Conservation (phyloP, 2,797 vertebrate genomes). For the Helostoma temminkii region DNA sequence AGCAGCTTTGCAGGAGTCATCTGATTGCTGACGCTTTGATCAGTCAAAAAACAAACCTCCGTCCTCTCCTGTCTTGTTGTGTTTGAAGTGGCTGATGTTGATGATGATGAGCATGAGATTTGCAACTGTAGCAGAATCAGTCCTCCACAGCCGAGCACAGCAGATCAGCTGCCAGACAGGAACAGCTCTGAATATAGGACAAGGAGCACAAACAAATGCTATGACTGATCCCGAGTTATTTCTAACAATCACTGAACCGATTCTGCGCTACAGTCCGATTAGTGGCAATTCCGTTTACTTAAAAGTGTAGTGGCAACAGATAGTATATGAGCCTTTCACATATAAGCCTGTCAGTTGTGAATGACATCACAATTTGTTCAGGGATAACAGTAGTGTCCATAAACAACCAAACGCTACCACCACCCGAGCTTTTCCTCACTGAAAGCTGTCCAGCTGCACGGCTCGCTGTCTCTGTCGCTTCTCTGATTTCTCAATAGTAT, state of each 20-base stretch:
- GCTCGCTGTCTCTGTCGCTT: constrained; percentile 22
- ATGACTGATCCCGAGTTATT: constrained; percentile 42
- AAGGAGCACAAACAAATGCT: constrained; percentile 49
- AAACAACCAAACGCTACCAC: constrained; percentile 28
- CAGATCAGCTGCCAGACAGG: constrained; percentile 61
- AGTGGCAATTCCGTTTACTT: constrained; percentile 39
- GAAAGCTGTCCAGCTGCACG: constrained; percentile 21
- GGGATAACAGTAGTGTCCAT: constrained; percentile 11
- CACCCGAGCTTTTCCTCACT: constrained; percentile 22
- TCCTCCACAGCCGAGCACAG: constrained; percentile 47
- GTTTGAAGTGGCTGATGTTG: constrained; percentile 67
- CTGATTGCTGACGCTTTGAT: constrained; percentile 51
- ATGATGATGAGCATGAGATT: constrained; percentile 38
- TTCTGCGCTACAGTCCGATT: constrained; percentile 17
- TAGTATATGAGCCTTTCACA: background rate
- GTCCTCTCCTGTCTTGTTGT: constrained; percentile 41
- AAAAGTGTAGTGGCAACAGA: constrained; percentile 14
- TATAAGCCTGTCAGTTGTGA: constrained; percentile 17
- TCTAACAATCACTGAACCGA: constrained; percentile 14
- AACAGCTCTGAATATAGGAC: constrained; percentile 48
- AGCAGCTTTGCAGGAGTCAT: constrained; percentile 49
- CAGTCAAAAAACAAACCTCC: constrained; percentile 42
- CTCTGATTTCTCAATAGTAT: background rate
- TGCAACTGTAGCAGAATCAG: constrained; percentile 57
- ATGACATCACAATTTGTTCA: constrained; percentile 31